Conservation (phyloP, 1,140 invertebrate genomes). For the Drosophila micromelanica region DNA sequence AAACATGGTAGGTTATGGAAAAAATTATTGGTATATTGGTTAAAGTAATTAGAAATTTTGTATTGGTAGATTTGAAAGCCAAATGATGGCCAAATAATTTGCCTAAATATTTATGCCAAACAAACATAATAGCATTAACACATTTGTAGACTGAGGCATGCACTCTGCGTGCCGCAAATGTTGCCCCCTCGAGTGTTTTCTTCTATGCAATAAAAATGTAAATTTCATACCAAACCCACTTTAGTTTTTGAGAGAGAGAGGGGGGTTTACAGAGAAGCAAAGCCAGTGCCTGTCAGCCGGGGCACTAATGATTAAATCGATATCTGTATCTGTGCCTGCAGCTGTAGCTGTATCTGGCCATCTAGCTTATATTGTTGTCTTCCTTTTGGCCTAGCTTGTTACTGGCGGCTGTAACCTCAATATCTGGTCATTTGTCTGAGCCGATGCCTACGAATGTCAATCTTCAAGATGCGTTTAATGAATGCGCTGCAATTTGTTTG, state of each 20-base stretch:
- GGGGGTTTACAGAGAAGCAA: not conserved
- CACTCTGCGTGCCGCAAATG: not conserved
- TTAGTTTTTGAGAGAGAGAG: conserved; percentile 22
- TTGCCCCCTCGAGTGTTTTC: conserved; percentile 26
- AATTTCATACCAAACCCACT: conserved; percentile 70
- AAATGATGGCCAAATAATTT: conserved; percentile 36
- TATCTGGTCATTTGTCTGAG: conserved; percentile 55
- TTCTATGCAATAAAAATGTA: conserved; percentile 71
- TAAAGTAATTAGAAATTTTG: conserved; percentile 50
- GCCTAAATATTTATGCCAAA: conserved; percentile 57
- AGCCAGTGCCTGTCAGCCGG: conserved; percentile 33
- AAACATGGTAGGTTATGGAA: not conserved
- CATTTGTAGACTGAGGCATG: not conserved
- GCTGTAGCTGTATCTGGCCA: conserved; percentile 23
- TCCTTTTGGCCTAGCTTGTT: conserved; percentile 30
- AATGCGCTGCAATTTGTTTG: conserved; percentile 46
- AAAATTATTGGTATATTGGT: conserved; percentile 26
- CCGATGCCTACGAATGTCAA: conserved; percentile 38
- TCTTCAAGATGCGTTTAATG: conserved; percentile 41
- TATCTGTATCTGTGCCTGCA: conserved; percentile 57
- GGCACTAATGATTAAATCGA: conserved; percentile 78
- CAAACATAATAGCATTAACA: conserved; percentile 51
- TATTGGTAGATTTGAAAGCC: conserved; percentile 10
- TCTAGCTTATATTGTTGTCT: conserved; percentile 27
- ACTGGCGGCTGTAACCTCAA: conserved; percentile 17